Base-by-base conservation (phyloP, 2,888 invertebrate species). In the Pandemis corylana region DNA sequence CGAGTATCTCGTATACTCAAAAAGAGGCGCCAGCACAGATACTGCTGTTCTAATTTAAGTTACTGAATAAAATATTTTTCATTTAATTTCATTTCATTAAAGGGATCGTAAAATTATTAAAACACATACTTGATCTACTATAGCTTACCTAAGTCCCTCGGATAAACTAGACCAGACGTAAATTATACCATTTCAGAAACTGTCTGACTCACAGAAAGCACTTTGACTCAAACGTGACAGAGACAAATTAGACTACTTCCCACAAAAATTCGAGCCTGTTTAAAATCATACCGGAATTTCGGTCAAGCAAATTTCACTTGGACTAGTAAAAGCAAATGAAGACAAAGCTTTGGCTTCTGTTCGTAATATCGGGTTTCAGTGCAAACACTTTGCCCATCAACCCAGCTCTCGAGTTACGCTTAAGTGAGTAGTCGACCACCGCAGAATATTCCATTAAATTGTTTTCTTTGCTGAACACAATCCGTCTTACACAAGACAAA, bases 361-460 rank as follows among this genome's bases (percentile, higher is more conserved):
- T 81, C 83, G 79, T 79, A 78, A 86, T 91, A 90, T 93, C 87
- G 79, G 82, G 90, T 94, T 93, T 87, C 93, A 80, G 76, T 78
- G 83, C 84, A 92, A 91, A 93, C 90, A 92, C 82, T 85, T 87
- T 87, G 87, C 89, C 91, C 92, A 90, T 91, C 91, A 87, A 88
- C 85, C 88, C 81, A 78, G 78, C 82, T 89, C 88, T 87, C 84
- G 76, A 85, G 90, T 94, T 93, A 91, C 94, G 88, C 84, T 89
- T 94, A 92, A 93, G 93, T 94, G 93, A 93, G 87, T 87, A 82
- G 87, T 89, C 87, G 90, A 88, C 93, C 92, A 92, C 91, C 89
- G 87, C 87, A 82, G 85, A 84, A 88, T 90, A 87, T 89, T 90
- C 89, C 90, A 93, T 93, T 90, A 92, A 91, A 93, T 89, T 89